These are phyloP conservation scores for Calycopis cecrops DNA, from an alignment of 1,140 invertebrate species.

Conservation along the genomic window DNA sequence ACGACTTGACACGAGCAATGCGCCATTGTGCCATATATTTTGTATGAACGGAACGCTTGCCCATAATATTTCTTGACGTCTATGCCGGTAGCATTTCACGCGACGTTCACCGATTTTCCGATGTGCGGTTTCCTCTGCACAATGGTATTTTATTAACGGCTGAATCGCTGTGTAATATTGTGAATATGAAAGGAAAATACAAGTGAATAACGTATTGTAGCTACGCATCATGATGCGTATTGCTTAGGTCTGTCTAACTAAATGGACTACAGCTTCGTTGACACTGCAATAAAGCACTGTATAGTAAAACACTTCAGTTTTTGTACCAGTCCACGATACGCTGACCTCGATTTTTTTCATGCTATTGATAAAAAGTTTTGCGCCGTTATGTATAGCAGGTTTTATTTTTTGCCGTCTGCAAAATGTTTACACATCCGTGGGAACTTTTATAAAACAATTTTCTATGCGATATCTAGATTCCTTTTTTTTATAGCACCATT, in stretches of 20 bases:
- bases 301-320: slow-evolving; percentile 24
- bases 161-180: slow-evolving; percentile 41
- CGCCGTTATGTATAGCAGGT: slow-evolving; percentile 13
- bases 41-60: slow-evolving; percentile 48
- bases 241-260: slow-evolving; percentile 32
- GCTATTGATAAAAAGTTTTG: slow-evolving; percentile 28
- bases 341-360: slow-evolving; percentile 32
- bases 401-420: slow-evolving; percentile 3
- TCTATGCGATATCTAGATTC: neutral
- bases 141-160: slow-evolving; percentile 56
- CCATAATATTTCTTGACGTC: slow-evolving; percentile 58
- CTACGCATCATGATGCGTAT: slow-evolving; percentile 16
- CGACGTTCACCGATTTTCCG: slow-evolving; percentile 58
- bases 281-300: slow-evolving; percentile 8
- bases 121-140: slow-evolving; percentile 59
- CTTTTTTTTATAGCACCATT: no score
- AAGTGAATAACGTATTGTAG: slow-evolving; percentile 29
- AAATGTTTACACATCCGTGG: slow-evolving; percentile 4
- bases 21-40: slow-evolving; percentile 49
- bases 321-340: slow-evolving; percentile 31
- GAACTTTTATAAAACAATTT: slow-evolving; percentile 13
- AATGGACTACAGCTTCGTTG: slow-evolving; percentile 38
- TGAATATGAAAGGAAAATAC: slow-evolving; percentile 23
- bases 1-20: slow-evolving; percentile 44
- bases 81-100: slow-evolving; percentile 62